Percentiles rank a stretch among this genome's conserved stretches.
These are phyloP conservation scores for Synergus umbraculus DNA, from an alignment of 2,888 invertebrate species.

Conservation along the genomic window DNA sequence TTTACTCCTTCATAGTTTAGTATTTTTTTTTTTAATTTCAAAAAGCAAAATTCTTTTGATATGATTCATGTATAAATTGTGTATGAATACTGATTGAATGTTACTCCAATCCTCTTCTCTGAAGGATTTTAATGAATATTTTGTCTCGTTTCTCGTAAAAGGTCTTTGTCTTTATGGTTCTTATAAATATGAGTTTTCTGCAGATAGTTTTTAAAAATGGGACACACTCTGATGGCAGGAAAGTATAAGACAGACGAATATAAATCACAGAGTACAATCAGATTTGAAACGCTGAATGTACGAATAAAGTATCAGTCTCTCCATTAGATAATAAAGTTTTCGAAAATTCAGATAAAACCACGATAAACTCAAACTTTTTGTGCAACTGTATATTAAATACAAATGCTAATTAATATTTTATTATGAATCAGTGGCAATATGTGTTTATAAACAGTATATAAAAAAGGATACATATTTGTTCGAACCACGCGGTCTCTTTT, in stretches of 20 bases:
- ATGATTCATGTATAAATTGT: constrained; percentile 21
- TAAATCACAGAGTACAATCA: constrained; percentile 38
- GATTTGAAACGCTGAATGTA: constrained; percentile 32
- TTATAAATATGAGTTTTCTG: constrained; percentile 41
- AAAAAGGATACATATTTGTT: constrained; percentile 32
- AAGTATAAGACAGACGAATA: not conserved
- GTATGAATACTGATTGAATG: not conserved
- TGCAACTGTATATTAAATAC: constrained; percentile 18
- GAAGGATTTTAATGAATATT: too few relatives aligned
- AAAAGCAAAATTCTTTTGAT: constrained; percentile 11
- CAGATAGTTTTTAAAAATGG: constrained; percentile 28
- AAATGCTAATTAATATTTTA: not conserved
- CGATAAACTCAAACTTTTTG: constrained; percentile 8
- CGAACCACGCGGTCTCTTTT: constrained; percentile 9
- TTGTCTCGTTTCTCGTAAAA: not conserved
- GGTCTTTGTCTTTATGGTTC: constrained; percentile 8
- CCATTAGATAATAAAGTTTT: constrained; percentile 23
- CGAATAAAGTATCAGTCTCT: constrained; percentile 35
- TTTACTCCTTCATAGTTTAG: not conserved
- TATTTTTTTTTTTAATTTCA: not conserved
- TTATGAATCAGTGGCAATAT: constrained; percentile 22
- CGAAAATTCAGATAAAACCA: not conserved
- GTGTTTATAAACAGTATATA: constrained; percentile 28
- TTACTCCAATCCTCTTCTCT: too few relatives aligned
- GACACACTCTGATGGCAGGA: constrained; percentile 21